Evolutionary conservation across 2,888 invertebrate species (phyloP).

Genomic region (Drosophila incognita): DNA sequence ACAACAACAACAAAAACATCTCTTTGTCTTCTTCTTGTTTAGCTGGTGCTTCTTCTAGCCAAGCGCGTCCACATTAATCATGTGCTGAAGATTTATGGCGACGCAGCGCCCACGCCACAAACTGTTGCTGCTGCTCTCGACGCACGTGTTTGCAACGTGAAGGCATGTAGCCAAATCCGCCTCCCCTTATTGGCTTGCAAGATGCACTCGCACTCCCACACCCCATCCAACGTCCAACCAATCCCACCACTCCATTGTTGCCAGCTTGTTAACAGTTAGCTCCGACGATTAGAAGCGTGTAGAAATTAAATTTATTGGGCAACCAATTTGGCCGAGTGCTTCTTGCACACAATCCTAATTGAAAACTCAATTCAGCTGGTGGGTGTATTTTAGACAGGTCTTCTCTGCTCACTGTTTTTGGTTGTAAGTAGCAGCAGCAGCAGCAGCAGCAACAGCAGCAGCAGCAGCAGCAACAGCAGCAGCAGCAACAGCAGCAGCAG

Average conservation of each 20-base stretch:
- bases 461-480: not conserved
- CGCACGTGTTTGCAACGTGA: slow-evolving; percentile 48
- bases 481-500: not conserved
- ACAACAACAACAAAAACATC: not conserved
- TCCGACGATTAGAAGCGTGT: slow-evolving; percentile 57
- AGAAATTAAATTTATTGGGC: slow-evolving; percentile 52
- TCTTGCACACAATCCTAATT: slow-evolving; percentile 26
- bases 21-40: not conserved
- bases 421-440: not conserved
- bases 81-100: slow-evolving; percentile 72
- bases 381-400: not conserved
- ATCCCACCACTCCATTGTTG: slow-evolving; percentile 18
- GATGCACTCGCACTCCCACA: not conserved
- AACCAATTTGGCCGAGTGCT: slow-evolving; percentile 14
- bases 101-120: slow-evolving; percentile 64
- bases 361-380: slow-evolving; percentile 5
- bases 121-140: slow-evolving; percentile 9
- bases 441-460: not conserved
- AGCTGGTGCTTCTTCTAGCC: slow-evolving; percentile 34
- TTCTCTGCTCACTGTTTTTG: not conserved
- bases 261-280: slow-evolving; percentile 36
- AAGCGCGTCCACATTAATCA: slow-evolving; percentile 71
- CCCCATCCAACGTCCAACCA: slow-evolving; percentile 11
- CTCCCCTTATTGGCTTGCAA: not conserved
- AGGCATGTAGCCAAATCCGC: slow-evolving; percentile 34